Base-by-base conservation (phyloP, 2,113 vertebrate species). In the Fulmarus glacialis region DNA sequence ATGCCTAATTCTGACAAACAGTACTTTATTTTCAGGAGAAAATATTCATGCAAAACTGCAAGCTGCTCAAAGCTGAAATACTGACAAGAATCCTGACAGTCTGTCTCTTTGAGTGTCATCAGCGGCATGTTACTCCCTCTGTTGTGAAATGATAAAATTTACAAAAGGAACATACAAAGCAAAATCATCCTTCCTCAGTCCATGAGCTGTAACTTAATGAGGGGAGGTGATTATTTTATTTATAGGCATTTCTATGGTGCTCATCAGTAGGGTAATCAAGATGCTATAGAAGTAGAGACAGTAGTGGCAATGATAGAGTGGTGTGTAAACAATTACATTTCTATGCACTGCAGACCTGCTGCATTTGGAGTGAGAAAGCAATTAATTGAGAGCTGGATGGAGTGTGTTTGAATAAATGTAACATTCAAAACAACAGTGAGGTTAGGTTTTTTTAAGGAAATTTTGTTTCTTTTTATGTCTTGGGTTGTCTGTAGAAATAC, bases 221-320 rank as follows among this genome's bases (percentile, higher is more conserved):
- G 81, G 70, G 67, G 71, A 96, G 82, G 73, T 97, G 91, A 97
- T 97, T 90, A 86, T 95, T 97, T 96, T 97, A 91, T 96, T 95
- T 86, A 67, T 90, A 97, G 87, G 59, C 95, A 73, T 81, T 96
- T 94, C 94, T 82, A 81, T 55, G 23, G 84, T 86, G 87, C 89
- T 96, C 93, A 91, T 97, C 96, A 96, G 94, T 55, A 67, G 42
- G 78, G 82, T 88, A 94, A 97, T 97, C 95, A 96, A 50, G 84
- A 79, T 43, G 82, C 93, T 83, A 96, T 78, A 96, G 93, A 97
- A 97, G 75, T 78, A 38, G 70, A 93, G 94, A 56, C 45, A 77
- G 91, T 43, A 58, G 84, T 66, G 82, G 82, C 87, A 85, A 45
- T 85, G 87, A 73, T 20, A 50, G 36, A 90, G 81, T 34, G 42